Base-by-base conservation (phyloP, 2,888 invertebrate species). In the Ptychoptera contaminata region DNA sequence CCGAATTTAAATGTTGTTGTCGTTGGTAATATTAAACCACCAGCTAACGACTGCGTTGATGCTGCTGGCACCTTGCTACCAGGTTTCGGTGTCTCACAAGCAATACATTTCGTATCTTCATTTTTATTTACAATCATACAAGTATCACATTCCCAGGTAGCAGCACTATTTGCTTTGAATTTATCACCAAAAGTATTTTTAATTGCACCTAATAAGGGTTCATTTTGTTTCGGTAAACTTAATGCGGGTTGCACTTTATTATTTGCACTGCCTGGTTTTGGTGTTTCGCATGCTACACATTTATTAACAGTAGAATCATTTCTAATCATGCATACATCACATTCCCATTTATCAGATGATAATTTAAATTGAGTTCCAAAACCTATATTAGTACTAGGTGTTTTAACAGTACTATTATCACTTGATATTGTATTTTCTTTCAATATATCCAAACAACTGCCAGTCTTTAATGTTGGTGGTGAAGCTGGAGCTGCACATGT, bases 131-230 rank as follows among this genome's bases (percentile, higher is more conserved):
- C 63, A 11, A 79, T 62, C 61, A 75, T 67, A 56, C 82, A 82
- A 15, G 63, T 65, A 1, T 68, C 61, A 59, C 83, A 83, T 52
- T 77, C 74, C 82, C 82, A 82, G 15, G 72, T 70, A 40, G 70
- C 72, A 40, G 70, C 72, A 16, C 61, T 55, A 1, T 67, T 58
- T 32, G 69, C 68, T 53, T 75, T 77, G 51, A 75, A 76, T 52
- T 61, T 59, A 43, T 62, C 59, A 2, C 59, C 61, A 43, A 60
- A 60, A 5, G 23, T 5, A 23, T 23, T 23, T 23, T 23, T 23
- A 23, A 23, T 23, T 23, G 23, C 7, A 23, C 23, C 23, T 23
- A 23, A 23, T 23, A 23, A 23, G 23, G 23, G 23, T 23, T n/a
- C n/a, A n/a, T n/a, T n/a, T n/a, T 23, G 23, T 23, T 23, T 3